Evolutionary conservation across 2,113 vertebrate genomes (phyloP).

Genomic region (Dendrocopos noguchii): DNA sequence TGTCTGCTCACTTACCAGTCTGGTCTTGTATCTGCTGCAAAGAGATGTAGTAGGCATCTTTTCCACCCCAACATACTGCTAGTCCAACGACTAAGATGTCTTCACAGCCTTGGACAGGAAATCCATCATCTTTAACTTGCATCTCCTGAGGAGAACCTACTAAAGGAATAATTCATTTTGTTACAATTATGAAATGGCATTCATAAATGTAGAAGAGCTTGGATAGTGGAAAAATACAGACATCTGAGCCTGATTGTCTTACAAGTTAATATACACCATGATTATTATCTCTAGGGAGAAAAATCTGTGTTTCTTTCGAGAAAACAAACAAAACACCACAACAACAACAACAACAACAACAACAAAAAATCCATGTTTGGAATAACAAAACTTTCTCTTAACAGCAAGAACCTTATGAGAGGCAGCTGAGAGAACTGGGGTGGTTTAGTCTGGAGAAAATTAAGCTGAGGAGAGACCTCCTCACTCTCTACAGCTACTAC

Average conservation of each 20-base stretch:
- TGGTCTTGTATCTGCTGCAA: constrained; percentile 83
- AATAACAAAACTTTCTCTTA: not conserved
- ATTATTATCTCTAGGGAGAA: not conserved
- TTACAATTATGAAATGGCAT: not conserved
- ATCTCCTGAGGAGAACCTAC: constrained; percentile 42
- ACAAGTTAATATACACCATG: not conserved
- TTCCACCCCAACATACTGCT: constrained; percentile 94
- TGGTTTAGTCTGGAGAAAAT: no score
- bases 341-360: no score
- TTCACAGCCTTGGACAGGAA: constrained; percentile 81
- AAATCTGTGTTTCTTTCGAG: not conserved
- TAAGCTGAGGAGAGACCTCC: no score
- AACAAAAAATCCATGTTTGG: not conserved
- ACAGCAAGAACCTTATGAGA: not conserved
- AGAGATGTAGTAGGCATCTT: constrained; percentile 93
- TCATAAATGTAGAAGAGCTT: not conserved
- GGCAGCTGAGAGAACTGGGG: no score
- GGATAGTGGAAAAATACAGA: not conserved
- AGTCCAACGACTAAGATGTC: constrained; percentile 86
- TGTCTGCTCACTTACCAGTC: constrained; percentile 76
- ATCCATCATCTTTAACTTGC: constrained; percentile 74
- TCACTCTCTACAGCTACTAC: no score
- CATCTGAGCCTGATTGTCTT: not conserved
- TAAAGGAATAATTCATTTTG: constrained; percentile 45
- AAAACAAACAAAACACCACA: not conserved